A percentile compares a stretch with the other conserved stretches of the same genome.
phyloP scores from a whole-genome alignment of 2,888 invertebrate genomes.

The Ennomos fuscantarius region DNA sequence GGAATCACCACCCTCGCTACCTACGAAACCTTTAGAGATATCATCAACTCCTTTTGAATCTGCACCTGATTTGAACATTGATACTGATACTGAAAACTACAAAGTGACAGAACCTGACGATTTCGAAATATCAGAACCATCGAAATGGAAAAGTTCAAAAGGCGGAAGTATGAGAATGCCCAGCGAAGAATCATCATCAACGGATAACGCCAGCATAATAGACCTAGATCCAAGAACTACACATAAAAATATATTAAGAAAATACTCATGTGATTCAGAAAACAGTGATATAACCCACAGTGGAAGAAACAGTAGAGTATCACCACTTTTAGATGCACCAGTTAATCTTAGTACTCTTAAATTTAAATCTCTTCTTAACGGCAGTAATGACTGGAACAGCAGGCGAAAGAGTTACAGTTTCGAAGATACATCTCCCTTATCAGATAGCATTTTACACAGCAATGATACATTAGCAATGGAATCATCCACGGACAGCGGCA shows the following conservation, averaged over 20 bases:
- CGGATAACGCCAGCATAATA: slow-evolving; percentile 77
- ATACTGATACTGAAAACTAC: slow-evolving; percentile 67
- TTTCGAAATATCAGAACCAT: slow-evolving; percentile 80
- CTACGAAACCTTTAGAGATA: slow-evolving; percentile 73
- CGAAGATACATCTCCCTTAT: slow-evolving; percentile 72
- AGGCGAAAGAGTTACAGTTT: slow-evolving; percentile 92
- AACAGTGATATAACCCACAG: slow-evolving; percentile 61
- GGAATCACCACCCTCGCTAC: slow-evolving; percentile 60
- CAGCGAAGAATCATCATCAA: slow-evolving; percentile 81
- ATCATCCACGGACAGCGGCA: slow-evolving; percentile 92
- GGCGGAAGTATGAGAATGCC: slow-evolving; percentile 88
- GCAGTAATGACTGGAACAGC: slow-evolving; percentile 87
- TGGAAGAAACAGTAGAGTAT: slow-evolving; percentile 57
- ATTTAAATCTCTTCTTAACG: slow-evolving; percentile 74
- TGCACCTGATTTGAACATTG: slow-evolving; percentile 54
- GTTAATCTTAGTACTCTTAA: slow-evolving; percentile 71
- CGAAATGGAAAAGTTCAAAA: slow-evolving; percentile 88
- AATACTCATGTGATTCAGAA: slow-evolving; percentile 71
- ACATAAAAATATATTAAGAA: slow-evolving; percentile 60
- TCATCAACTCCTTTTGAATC: slow-evolving; percentile 73
- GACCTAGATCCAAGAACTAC: slow-evolving; percentile 67
- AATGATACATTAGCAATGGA: slow-evolving; percentile 86
- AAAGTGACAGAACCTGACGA: slow-evolving; percentile 85
- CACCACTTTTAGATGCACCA: slow-evolving; percentile 71
- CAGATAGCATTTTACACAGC: slow-evolving; percentile 61